Evolutionary conservation across 1,140 invertebrate species (phyloP), one percentile per base, ranked within the genome.

Genomic region (Trigoniulus corallinus): DNA sequence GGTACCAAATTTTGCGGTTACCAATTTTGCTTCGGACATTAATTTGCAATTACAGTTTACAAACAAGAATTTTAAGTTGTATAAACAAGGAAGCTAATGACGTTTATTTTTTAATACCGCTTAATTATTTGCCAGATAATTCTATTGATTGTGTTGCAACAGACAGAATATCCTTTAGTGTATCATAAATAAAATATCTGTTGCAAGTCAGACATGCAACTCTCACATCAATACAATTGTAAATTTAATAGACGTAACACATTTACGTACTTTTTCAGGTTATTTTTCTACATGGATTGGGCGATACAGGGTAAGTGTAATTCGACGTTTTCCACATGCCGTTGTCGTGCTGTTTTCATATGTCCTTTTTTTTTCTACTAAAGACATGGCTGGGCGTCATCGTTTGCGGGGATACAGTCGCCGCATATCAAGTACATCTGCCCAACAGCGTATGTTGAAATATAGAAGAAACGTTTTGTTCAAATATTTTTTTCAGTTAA

Each of bases 351-450:
- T 41, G n/a, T 15, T 27, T 29, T 49, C 20, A 4, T 45, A 40
- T 44, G 34, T 42, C 40, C 12, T 49, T 34, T 41, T 55, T 50
- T 52, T 52, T 43, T 74, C 75, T 48, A 7, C 29, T 34, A 15
- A 62, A 94, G 89, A 13, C 83, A 92, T 76, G 91, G 89, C 43
- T 97, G 91, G 91, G 85, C 86, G 20, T 81, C 79, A 59, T 79
- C 82, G 1, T 78, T 95, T 62, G 81, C 75, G 51, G 74, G 75
- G 41, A 76, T 95, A 26, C 75, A 82, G 60, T 75, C 81, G 18
- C 73, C 87, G 22, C 78, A 88, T 63, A 78, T 89, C 57, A 94
- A 94, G 74, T 82, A 93, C 54, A 82, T 96, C 53, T 96, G 89
- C 68, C 92, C 92, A 7, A 94, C 89, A 57, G 91, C 92, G 68